phyloP scores from a whole-genome alignment of 1,140 invertebrate species.

The Radopholus similis region DNA sequence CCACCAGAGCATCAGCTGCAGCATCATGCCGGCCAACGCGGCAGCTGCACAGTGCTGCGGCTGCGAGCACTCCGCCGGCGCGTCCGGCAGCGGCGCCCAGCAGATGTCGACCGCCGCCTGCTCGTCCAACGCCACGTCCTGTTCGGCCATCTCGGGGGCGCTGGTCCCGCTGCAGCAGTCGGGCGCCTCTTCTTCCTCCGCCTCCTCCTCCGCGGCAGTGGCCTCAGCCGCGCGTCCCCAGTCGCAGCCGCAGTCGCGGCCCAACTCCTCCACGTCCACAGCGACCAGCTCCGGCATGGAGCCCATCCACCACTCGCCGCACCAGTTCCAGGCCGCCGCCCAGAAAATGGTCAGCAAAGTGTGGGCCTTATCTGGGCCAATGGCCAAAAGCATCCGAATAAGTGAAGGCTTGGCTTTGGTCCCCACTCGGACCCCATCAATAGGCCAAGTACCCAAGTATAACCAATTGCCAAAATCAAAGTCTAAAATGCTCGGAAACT shows the following conservation, averaged over 20 bases:
- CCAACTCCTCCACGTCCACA: slow-evolving; percentile 15
- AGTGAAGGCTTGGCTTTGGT: no score
- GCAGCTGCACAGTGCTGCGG: slow-evolving; percentile 4
- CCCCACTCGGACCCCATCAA: no score
- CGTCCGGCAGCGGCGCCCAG: neutral
- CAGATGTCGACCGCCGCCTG: neutral
- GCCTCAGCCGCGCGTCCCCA: neutral
- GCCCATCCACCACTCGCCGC: slow-evolving; percentile 2
- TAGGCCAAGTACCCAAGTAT: no score
- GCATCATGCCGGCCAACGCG: slow-evolving; percentile 31
- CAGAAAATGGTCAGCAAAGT: neutral
- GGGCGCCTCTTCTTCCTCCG: neutral
- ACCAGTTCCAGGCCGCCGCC: slow-evolving; percentile 38
- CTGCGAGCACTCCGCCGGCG: neutral
- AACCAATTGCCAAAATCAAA: slow-evolving; percentile 18
- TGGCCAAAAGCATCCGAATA: no score
- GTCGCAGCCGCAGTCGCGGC: slow-evolving; percentile 6
- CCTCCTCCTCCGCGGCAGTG: slow-evolving; percentile 5
- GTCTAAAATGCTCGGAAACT: no score
- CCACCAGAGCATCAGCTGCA: slow-evolving; percentile 48
- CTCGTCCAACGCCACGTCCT: neutral
- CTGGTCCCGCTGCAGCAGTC: slow-evolving; percentile 43
- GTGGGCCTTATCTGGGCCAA: neutral
- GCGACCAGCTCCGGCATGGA: slow-evolving; percentile 9
- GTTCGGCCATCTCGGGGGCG: neutral